phyloP scores from a whole-genome alignment of 2,797 vertebrate genomes.

The Protosalanx chinensis region DNA sequence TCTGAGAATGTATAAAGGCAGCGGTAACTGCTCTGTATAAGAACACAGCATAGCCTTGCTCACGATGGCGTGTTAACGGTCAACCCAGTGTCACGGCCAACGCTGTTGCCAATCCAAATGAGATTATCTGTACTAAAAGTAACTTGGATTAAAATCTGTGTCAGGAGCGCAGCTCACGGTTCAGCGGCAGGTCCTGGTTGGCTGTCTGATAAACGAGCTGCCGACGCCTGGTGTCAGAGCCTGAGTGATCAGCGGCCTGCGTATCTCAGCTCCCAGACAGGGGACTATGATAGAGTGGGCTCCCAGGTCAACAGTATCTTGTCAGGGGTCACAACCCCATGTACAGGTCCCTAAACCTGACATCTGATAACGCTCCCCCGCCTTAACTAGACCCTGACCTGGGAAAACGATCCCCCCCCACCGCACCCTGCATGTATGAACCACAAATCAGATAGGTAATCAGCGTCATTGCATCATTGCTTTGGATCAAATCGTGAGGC shows the following conservation, averaged over 20 bases:
- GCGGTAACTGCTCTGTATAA: neutral
- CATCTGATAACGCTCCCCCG: constrained; percentile 62
- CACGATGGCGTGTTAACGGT: neutral
- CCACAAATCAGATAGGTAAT: constrained; percentile 9
- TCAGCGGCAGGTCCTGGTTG: constrained; percentile 42
- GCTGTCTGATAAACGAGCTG: constrained; percentile 68
- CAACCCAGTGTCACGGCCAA: neutral
- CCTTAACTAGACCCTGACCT: constrained; percentile 37
- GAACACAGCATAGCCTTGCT: neutral
- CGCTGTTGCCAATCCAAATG: too few relatives aligned
- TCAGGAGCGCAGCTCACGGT: constrained; percentile 24
- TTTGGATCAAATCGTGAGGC: neutral
- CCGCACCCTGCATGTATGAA: constrained; percentile 7
- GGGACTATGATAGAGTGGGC: constrained; percentile 73
- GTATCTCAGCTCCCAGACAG: constrained; percentile 77
- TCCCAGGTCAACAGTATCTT: constrained; percentile 71
- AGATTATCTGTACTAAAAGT: neutral
- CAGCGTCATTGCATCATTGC: neutral
- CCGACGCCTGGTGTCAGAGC: constrained; percentile 56
- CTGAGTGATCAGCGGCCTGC: constrained; percentile 64
- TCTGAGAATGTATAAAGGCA: neutral
- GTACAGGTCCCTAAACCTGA: constrained; percentile 67
- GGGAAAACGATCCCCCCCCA: constrained; percentile 19
- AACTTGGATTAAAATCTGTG: neutral
- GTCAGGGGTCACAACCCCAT: constrained; percentile 67